Base-by-base conservation (phyloP, 2,888 invertebrate species). In the Folsomia candida region DNA sequence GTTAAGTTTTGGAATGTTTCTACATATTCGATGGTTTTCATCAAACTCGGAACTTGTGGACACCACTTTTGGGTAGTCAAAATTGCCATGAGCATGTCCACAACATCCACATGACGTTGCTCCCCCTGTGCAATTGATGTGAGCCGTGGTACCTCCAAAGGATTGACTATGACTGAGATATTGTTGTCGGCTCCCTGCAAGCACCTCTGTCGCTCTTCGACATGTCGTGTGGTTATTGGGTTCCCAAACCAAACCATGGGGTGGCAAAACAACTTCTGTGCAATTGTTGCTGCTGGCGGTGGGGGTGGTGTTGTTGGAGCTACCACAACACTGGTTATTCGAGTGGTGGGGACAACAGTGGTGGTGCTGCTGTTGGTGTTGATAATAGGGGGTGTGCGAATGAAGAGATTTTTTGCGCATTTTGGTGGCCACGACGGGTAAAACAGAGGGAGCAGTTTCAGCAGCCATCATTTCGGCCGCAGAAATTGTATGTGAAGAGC, bases 51-150 rank as follows among this genome's bases (percentile, higher is more conserved):
- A 68, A 68, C 67, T 67, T 51, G 72, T 70, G n/a, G 70, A 72
- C 70, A 70, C n/a, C n/a, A n/a, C 72, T 76, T 67, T 73, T 70
- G 74, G 65, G 64, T 76, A 76, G 71, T 76, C 78, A 69, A 69
- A 75, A 64, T 14, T 37, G 54, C 69, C 70, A 61, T 71, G n/a
- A n/a, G n/a, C 70, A 54, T 71, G 72, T 63, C 71, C 75, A 54
- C 65, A 54, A 51, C 51, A 65, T 3, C 51, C 65, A n/a, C 65
- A 64, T 47, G 37, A 64, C 47, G 64, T 37, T 37, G 37, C 54
- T 54, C 18, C 54, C n/a, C 20, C 54, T 4, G 26, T 65, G 65
- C 54, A 65, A 20, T 65, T 65, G 65, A 65, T 54, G 18, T 54
- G 37, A 24, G 22, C 20, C 24, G 37, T 22, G 9, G 37, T 28